Base-by-base conservation (phyloP, 2,888 invertebrate species). In the Eilema sororculum region DNA sequence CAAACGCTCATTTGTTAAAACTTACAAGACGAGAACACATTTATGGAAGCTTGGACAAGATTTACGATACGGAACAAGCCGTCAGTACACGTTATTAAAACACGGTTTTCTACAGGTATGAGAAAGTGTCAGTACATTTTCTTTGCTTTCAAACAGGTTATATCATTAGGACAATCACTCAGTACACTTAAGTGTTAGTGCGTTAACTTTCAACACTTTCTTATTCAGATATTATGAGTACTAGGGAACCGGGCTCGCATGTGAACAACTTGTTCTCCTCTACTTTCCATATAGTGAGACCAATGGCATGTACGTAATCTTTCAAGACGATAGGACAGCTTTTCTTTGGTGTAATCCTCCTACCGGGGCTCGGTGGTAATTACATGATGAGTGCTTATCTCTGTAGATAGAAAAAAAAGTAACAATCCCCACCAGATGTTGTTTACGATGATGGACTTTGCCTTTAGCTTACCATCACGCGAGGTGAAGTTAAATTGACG, bases 91-190 rank as follows among this genome's bases (percentile, higher is more conserved):
- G 25, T 25, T 20, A 41, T 20, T 58, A 58, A 65, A 22, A 8
- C 28, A 28, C 52, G 64, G 64, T 67, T 74, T 73, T 69, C 74
- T 67, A 52, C 37, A 13, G 25, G 20, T 57, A 59, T 67, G 33
- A 63, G 65, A 71, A 75, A 72, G 58, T 66, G 63, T 68, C 70
- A 56, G 56, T 30, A 61, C 63, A 82, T 81, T 82, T 76, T 78
- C 56, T 58, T 67, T 74, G 70, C 80, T 80, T 80, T 80, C 80
- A 12, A 79, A 76, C 66, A 41, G 24, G 67, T 75, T 69, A 62
- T 25, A 69, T 69, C 52, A 33, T 46, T 25, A 64, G 41, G 57
- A 28, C 62, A 9, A 57, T 52, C 22, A 37, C 65, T 57, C 52
- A 57, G 57, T 30, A 41, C 41, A 24, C 20, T 33, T 24, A 0